Percentiles rank a stretch among this genome's conserved stretches.
Conservation (phyloP, 1,140 invertebrate genomes). For the Papilio glaucus region DNA sequence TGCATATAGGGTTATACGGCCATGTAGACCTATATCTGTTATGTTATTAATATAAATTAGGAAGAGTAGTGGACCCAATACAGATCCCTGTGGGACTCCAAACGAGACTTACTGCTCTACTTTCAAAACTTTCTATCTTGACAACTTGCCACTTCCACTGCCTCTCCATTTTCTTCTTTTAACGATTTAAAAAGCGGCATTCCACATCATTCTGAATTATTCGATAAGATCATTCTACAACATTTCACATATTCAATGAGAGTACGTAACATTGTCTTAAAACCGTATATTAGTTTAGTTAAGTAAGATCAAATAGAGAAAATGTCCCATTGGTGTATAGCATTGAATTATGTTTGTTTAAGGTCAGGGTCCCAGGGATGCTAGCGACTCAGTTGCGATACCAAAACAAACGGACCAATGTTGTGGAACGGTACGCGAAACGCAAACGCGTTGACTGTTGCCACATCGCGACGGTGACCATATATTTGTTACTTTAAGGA, state of each 20-base stretch:
- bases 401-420: conserved; percentile 18
- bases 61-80: too few species aligned
- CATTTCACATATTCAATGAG: not conserved
- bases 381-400: conserved; percentile 8
- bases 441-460: conserved; percentile 8
- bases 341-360: conserved; percentile 17
- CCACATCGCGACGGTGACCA: not conserved
- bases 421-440: conserved; percentile 27
- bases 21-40: too few species aligned
- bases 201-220: too few species aligned
- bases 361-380: conserved; percentile 3
- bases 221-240: too few species aligned
- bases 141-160: too few species aligned
- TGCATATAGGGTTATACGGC: too few species aligned
- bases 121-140: too few species aligned
- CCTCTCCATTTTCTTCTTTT: too few species aligned
- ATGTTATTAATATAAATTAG: too few species aligned
- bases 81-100: too few species aligned
- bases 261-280: not conserved
- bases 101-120: too few species aligned
- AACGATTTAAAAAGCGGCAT: too few species aligned
- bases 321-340: not conserved
- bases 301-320: conserved; percentile 3
- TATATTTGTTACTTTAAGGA: not conserved
- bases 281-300: not conserved